phyloP scores from a whole-genome alignment of 2,797 vertebrate species.

The Pipistrellus nathusii region DNA sequence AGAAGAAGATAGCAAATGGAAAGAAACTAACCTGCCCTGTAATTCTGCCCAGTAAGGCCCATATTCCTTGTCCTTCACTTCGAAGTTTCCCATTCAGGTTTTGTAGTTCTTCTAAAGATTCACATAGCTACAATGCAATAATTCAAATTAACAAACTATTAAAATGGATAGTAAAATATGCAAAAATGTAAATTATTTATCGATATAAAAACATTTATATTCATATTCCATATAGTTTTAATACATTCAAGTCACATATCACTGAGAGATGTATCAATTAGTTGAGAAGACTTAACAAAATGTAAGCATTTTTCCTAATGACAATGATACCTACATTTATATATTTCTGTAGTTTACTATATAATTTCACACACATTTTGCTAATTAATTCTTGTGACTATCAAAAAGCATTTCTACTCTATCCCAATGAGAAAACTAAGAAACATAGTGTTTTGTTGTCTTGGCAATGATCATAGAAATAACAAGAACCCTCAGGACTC shows the following conservation, averaged over 20 bases:
- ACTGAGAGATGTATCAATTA: constrained; percentile 38
- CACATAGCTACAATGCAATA: constrained; percentile 91
- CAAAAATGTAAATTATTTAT: constrained; percentile 58
- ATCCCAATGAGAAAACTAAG: constrained; percentile 23
- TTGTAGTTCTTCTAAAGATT: constrained; percentile 96
- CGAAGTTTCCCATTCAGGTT: constrained; percentile 95
- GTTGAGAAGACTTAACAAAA: constrained; percentile 1
- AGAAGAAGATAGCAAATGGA: background rate
- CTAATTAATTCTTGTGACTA: background rate
- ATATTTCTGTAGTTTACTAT: background rate
- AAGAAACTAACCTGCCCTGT: constrained; percentile 93
- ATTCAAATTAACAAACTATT: constrained; percentile 35
- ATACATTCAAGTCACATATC: constrained; percentile 4
- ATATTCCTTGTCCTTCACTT: constrained; percentile 95
- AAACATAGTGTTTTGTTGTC: background rate
- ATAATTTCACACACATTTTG: constrained; percentile 38
- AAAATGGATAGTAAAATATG: background rate
- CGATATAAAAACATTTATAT: background rate
- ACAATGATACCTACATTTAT: background rate
- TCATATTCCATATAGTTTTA: background rate
- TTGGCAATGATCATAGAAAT: background rate
- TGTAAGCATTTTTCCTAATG: constrained; percentile 6
- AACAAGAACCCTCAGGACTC: background rate
- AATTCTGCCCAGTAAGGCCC: constrained; percentile 95
- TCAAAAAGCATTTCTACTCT: background rate